These are phyloP conservation scores for Mastomys natalensis DNA, from an alignment of 2,113 vertebrate genomes.

Conservation along the genomic window DNA sequence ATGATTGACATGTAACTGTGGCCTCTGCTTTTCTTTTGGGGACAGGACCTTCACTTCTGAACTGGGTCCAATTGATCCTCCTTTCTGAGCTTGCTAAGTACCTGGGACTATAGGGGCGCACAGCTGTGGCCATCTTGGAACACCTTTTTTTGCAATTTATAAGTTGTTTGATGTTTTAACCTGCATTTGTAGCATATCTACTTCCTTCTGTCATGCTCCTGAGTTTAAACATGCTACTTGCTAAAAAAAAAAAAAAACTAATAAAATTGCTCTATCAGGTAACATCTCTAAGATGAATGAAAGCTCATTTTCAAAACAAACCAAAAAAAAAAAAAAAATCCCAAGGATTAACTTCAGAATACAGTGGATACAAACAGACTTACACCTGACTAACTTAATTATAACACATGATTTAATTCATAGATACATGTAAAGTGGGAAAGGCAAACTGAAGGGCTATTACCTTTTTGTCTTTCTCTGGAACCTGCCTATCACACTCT, in stretches of 20 bases:
- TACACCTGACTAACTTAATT: neutral
- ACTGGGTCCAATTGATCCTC: accelerated
- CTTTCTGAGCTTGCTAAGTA: neutral
- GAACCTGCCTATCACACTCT: neutral
- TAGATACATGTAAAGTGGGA: neutral
- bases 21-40: neutral
- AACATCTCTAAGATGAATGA: conserved; percentile 41
- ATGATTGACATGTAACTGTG: neutral
- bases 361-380: neutral
- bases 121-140: neutral
- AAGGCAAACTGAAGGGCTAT: neutral
- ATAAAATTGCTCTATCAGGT: neutral
- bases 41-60: too few species aligned
- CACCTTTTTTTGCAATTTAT: neutral
- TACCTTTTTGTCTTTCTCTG: neutral
- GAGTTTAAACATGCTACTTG: neutral
- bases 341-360: neutral
- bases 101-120: neutral
- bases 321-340: neutral
- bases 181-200: neutral
- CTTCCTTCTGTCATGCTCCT: conserved; percentile 13
- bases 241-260: neutral
- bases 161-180: neutral
- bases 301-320: conserved; percentile 15
- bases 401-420: neutral